Evolutionary conservation across 2,888 invertebrate species (phyloP).

Genomic region (Balanococcus diminutus): DNA sequence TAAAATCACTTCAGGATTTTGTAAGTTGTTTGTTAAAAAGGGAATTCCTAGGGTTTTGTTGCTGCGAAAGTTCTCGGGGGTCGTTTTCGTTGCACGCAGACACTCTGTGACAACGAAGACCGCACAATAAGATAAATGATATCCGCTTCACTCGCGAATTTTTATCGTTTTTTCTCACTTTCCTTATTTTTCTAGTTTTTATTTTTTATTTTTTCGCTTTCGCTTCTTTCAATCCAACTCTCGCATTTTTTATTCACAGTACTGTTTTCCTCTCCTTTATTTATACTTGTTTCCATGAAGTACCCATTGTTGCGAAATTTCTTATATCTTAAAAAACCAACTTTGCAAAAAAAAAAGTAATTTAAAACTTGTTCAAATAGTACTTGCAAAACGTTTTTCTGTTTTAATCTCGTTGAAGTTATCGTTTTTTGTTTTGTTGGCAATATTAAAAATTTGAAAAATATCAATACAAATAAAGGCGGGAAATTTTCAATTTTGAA

Average conservation of each 20-base stretch:
- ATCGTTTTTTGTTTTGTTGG: background rate
- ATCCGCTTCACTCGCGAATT: slow-evolving; percentile 42
- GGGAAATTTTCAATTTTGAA: background rate
- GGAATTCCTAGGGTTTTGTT: slow-evolving; percentile 44
- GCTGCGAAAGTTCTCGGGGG: slow-evolving; percentile 50
- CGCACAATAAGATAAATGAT: slow-evolving; percentile 51
- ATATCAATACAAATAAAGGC: background rate
- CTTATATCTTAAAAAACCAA: slow-evolving; percentile 41
- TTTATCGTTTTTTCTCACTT: slow-evolving; percentile 36
- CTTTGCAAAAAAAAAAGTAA: slow-evolving; percentile 38
- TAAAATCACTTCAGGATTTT: slow-evolving; percentile 51
- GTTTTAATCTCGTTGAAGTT: background rate
- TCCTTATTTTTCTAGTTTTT: slow-evolving; percentile 8
- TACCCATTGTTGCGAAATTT: slow-evolving; percentile 40
- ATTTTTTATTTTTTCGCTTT: slow-evolving; percentile 2
- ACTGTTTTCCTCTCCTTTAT: background rate
- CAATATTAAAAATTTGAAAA: background rate
- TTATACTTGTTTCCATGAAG: slow-evolving; percentile 32
- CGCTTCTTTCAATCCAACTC: slow-evolving; percentile 35
- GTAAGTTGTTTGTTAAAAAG: slow-evolving; percentile 50
- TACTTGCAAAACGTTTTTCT: background rate
- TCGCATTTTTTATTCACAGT: slow-evolving; percentile 36
- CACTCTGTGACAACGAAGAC: slow-evolving; percentile 42
- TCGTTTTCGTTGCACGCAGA: slow-evolving; percentile 48
- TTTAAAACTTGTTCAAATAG: slow-evolving; percentile 30